Percentiles rank a stretch among this genome's conserved stretches.
Conservation (phyloP, 2,797 vertebrate genomes). For the Epinephelus awoara region DNA sequence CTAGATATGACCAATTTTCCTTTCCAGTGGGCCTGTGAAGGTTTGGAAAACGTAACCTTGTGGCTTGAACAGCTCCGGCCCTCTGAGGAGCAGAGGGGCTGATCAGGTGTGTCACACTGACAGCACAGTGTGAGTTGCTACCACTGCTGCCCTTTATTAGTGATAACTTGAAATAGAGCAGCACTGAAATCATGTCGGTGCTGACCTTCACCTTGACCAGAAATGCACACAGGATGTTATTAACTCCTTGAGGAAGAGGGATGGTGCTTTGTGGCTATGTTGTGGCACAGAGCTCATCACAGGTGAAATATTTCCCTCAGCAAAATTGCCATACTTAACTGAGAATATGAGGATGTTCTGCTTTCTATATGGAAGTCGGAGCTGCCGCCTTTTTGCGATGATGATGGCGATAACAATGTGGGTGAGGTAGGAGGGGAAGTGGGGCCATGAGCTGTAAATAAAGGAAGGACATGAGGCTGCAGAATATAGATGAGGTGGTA, state of each 20-base stretch:
- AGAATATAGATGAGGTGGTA: slow-evolving; percentile 60
- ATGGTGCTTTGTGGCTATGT: slow-evolving; percentile 15
- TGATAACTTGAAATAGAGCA: slow-evolving; percentile 59
- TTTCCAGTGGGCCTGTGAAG: slow-evolving; percentile 7
- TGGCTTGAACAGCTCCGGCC: slow-evolving; percentile 4
- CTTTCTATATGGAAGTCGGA: slow-evolving; percentile 32
- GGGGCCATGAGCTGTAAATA: slow-evolving; percentile 36
- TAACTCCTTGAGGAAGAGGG: slow-evolving; percentile 57
- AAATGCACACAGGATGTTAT: slow-evolving; percentile 56
- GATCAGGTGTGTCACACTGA: slow-evolving; percentile 55
- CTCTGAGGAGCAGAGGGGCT: slow-evolving; percentile 37
- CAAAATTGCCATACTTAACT: slow-evolving; percentile 31
- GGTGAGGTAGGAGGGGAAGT: slow-evolving; percentile 9
- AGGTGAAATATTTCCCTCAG: slow-evolving; percentile 38
- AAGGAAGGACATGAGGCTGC: slow-evolving; percentile 29
- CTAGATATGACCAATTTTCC: slow-evolving; percentile 7
- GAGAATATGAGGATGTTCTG: slow-evolving; percentile 28
- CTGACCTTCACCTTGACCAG: slow-evolving; percentile 73
- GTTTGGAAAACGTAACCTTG: slow-evolving; percentile 30
- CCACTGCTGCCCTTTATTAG: slow-evolving; percentile 60
- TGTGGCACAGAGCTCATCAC: slow-evolving; percentile 18
- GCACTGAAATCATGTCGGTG: slow-evolving; percentile 47
- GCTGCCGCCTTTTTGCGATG: slow-evolving; percentile 13
- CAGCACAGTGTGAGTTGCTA: slow-evolving; percentile 39
- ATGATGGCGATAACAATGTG: slow-evolving; percentile 25